Base-by-base conservation (phyloP, 2,113 vertebrate genomes). In the Oreochromis aureus region DNA sequence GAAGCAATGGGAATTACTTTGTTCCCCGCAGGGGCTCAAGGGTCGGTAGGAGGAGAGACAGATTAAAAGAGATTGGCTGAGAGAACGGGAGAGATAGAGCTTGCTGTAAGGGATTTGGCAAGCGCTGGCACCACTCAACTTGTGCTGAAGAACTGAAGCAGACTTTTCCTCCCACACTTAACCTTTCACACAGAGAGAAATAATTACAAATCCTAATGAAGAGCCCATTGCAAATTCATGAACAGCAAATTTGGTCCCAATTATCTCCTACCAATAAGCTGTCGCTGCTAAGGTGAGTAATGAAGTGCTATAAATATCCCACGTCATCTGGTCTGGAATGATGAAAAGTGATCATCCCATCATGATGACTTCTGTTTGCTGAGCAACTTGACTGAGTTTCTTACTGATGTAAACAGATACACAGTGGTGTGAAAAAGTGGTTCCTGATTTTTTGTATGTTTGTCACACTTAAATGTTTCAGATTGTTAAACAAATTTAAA, bases 201-300 rank as follows among this genome's bases (percentile, higher is more conserved):
- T 92, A 87, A 92, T 92, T 89, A 92, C 83, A 89, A 89, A 83
- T 51, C 78, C 76, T 86, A 86, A 73, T 83, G 82, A 91, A 46
- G 56, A 91, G 80, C 55, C 82, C 63, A 89, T 82, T 90, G 87
- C 83, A 86, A 91, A 93, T 95, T 90, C 89, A 90, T 94, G 91
- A 92, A 92, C 88, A 91, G 71, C 78, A 91, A 80, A 94, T 94
- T 89, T 88, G 63, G 73, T 92, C 73, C 71, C 82, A 93, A 88
- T 95, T 88, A 93, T 87, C 84, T 79, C 32, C 51, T 10, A 89
- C 83, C 91, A 89, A 92, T 91, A 89, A 80, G 79, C 83, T 91
- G 91, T 90, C 84, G 80, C n/a, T 54, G 79, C 71, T 63, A 54
- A 85, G 87, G 34, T 82, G 88, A 93, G 56, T 93, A 86, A 93